Evolutionary conservation across 2,888 invertebrate genomes (phyloP).

Genomic region (Drosophila ezoana): DNA sequence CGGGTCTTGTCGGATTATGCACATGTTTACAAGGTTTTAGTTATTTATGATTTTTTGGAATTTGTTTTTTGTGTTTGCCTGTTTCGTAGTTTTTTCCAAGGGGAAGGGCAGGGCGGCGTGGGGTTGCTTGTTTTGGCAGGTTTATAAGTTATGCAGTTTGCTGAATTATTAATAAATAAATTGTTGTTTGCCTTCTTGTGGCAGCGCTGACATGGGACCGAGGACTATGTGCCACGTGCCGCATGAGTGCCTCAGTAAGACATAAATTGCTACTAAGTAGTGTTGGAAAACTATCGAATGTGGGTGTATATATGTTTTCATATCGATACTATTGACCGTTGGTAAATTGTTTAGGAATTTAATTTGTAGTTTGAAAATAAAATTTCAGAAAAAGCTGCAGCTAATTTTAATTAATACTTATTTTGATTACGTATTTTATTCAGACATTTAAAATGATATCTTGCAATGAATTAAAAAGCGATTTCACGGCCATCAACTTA

Average conservation of each 20-base stretch:
- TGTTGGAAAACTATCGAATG: not conserved
- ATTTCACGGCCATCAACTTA: too few species aligned
- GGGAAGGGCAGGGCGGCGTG: conserved; percentile 2
- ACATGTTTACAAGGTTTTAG: conserved; percentile 77
- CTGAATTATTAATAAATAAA: conserved; percentile 72
- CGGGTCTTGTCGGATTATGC: conserved; percentile 64
- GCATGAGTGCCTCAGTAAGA: not conserved
- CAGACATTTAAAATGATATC: too few species aligned
- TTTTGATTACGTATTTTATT: too few species aligned
- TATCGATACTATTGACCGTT: too few species aligned
- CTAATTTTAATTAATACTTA: too few species aligned
- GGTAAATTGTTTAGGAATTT: too few species aligned
- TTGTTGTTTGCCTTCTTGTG: conserved; percentile 39
- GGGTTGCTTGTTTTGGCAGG: conserved; percentile 54
- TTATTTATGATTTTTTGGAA: conserved; percentile 71
- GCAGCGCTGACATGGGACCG: conserved; percentile 13
- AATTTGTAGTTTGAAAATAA: too few species aligned
- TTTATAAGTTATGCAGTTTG: conserved; percentile 75
- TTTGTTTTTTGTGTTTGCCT: conserved; percentile 29
- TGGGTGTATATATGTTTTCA: too few species aligned
- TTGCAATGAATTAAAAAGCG: too few species aligned
- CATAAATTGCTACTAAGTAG: conserved; percentile 5
- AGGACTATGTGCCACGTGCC: conserved; percentile 9
- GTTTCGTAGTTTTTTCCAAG: conserved; percentile 14
- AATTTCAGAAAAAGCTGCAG: too few species aligned